Evolutionary conservation across 2,888 invertebrate species (phyloP).

Genomic region (Diaprepes abbreviatus): DNA sequence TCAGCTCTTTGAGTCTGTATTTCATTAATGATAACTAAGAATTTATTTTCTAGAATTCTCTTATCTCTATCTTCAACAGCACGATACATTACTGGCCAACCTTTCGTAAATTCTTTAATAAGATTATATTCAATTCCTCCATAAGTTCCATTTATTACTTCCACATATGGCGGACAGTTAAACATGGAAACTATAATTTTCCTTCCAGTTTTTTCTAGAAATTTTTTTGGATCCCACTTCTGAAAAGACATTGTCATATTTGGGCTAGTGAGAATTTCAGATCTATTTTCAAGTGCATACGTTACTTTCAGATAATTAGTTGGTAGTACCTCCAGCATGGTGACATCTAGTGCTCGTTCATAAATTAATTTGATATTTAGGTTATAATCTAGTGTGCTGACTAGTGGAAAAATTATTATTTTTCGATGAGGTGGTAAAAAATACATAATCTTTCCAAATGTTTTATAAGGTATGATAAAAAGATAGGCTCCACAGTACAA

Average conservation of each 20-base stretch:
- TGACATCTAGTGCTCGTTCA: conserved; percentile 5
- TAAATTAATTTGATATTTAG: neutral
- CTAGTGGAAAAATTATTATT: conserved; percentile 18
- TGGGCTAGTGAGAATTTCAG: conserved; percentile 1
- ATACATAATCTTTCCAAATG: neutral
- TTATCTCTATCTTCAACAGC: conserved; percentile 16
- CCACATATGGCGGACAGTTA: conserved; percentile 45
- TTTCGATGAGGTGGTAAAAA: conserved; percentile 22
- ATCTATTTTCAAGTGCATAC: conserved; percentile 21
- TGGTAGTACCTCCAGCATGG: neutral
- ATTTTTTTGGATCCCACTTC: conserved; percentile 38
- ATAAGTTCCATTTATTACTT: neutral
- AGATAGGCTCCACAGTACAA: conserved; percentile 15
- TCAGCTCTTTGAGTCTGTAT: conserved; percentile 28
- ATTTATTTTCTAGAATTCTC: conserved; percentile 33
- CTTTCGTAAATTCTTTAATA: conserved; percentile 23
- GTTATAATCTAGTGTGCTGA: neutral
- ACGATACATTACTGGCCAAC: conserved; percentile 40
- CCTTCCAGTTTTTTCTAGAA: conserved; percentile 31
- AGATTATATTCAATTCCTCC: conserved; percentile 41
- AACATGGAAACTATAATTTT: conserved; percentile 40
- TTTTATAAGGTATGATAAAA: neutral
- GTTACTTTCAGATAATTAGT: neutral
- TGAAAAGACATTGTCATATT: conserved; percentile 14
- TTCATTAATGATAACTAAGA: conserved; percentile 27